Evolutionary conservation across 2,797 vertebrate genomes (phyloP), one percentile per base, ranked within the genome.

Genomic region (Sus cebifrons): DNA sequence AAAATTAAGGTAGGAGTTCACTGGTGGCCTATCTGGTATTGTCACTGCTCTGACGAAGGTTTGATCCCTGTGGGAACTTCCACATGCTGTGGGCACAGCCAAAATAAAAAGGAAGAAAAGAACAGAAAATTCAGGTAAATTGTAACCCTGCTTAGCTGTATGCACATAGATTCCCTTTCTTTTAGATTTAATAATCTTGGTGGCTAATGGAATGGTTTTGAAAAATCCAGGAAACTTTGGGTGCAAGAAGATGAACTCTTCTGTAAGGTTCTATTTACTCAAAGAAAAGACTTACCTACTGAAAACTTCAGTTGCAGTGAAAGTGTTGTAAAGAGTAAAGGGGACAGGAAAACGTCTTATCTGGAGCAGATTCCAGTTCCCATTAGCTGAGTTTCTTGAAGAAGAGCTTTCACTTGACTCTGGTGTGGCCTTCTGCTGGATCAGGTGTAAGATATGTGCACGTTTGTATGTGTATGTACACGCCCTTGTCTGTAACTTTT

Each of bases 221-320:
- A 89, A 88, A 94, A 94, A 65, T 93, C 65, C 11, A 89, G 44
- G 84, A 36, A 89, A 44, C 32, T 83, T 83, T 82, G 29, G 52
- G 29, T 77, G 14, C 14, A 75, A 79, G 44, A 75, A 74, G 29
- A 85, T 64, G 64, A 94, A 36, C 44, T 93, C 93, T 87, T 83
- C 11, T 68, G 12, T 96, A 68, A 82, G 52, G 10, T 86, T 91
- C 29, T 82, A 1, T 91, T 85, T 92, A 96, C 12, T 93, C 14
- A 91, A 0, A 94, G 49, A 94, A 95, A 95, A 95, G 56, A 74
- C 14, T 67, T 82, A 78, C n/a, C 58, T 95, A 44, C 58, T 87
- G 54, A 27, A 90, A 60, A 78, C 36, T 81, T 81, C 75, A 79
- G 18, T 85, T 96, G 36, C 16, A 77, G 20, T 79, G 89, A 79